A percentile compares a stretch with the other conserved stretches of the same genome.
These are phyloP conservation scores for Hyposoter dolosus DNA, from an alignment of 2,888 invertebrate genomes.

Conservation along the genomic window DNA sequence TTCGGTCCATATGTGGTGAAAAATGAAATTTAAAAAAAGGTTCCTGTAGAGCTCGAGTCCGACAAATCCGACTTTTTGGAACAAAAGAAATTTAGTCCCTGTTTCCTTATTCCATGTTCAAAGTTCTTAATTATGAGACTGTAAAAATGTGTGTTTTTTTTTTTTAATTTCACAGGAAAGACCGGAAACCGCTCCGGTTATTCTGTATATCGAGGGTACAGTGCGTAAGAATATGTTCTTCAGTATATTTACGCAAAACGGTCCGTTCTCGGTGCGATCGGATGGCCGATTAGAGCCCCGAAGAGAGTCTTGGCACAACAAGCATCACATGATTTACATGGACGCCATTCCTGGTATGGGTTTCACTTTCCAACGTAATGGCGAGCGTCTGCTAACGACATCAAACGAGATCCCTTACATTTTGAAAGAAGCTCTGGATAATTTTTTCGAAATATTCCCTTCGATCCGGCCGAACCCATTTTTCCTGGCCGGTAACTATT, in stretches of 20 bases:
- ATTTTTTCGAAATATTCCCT: too few relatives aligned
- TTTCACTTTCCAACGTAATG: constrained; percentile 91
- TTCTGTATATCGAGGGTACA: constrained; percentile 95
- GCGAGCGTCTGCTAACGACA: too few relatives aligned
- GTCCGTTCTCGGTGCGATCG: constrained; percentile 88
- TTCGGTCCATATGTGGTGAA: too few relatives aligned
- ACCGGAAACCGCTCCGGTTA: constrained; percentile 88
- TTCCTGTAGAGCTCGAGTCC: too few relatives aligned
- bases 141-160: too few relatives aligned
- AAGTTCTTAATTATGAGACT: too few relatives aligned
- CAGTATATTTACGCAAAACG: constrained; percentile 94
- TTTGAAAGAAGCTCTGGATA: constrained; percentile 85
- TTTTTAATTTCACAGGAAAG: too few relatives aligned
- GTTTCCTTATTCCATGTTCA: too few relatives aligned
- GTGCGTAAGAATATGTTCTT: constrained; percentile 93
- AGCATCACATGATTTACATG: constrained; percentile 93
- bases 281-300: constrained; percentile 86
- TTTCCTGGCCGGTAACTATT: constrained; percentile 78
- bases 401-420: constrained; percentile 81
- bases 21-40: too few relatives aligned
- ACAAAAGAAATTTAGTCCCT: too few relatives aligned
- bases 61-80: too few relatives aligned
- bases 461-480: too few relatives aligned
- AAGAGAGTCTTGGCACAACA: constrained; percentile 92
- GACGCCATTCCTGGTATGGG: constrained; percentile 98